Evolutionary conservation across 2,888 invertebrate genomes (phyloP).

Genomic region (Dione vanillae): DNA sequence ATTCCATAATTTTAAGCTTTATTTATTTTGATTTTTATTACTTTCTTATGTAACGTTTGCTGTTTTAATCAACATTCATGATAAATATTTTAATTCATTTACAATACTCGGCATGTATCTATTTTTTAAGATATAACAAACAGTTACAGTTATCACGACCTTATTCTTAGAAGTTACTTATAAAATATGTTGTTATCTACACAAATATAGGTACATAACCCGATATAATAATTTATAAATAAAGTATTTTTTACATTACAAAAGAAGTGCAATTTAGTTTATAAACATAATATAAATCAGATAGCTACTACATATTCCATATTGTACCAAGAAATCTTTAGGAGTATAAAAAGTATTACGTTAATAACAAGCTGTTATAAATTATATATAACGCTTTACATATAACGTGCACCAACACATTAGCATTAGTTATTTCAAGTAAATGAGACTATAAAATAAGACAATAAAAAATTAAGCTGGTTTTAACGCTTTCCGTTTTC

Average conservation of each 20-base stretch:
- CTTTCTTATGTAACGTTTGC: background rate
- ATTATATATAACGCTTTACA: background rate
- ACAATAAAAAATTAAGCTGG: slow-evolving; percentile 34
- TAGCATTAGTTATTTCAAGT: background rate
- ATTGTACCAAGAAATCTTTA: no score
- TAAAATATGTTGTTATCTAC: slow-evolving; percentile 10
- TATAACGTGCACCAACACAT: background rate
- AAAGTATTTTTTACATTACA: background rate
- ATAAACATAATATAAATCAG: no score
- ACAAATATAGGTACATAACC: background rate
- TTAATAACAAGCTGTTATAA: background rate
- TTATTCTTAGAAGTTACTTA: slow-evolving; percentile 5
- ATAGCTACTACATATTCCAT: no score
- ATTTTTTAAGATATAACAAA: background rate
- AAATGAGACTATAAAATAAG: slow-evolving; percentile 2
- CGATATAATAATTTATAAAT: background rate
- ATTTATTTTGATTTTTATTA: background rate
- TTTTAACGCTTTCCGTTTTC: slow-evolving; percentile 52
- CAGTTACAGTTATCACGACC: slow-evolving; percentile 4
- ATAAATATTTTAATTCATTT: background rate
- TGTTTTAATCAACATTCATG: background rate
- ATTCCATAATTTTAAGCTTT: background rate
- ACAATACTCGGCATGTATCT: background rate
- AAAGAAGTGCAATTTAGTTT: background rate
- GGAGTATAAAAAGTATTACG: background rate